Percentiles rank a stretch among this genome's conserved stretches.
phyloP scores from a whole-genome alignment of 30 jellyfish, hydroid and myxozoan species.

The Chrysaora quinquecirrha region DNA sequence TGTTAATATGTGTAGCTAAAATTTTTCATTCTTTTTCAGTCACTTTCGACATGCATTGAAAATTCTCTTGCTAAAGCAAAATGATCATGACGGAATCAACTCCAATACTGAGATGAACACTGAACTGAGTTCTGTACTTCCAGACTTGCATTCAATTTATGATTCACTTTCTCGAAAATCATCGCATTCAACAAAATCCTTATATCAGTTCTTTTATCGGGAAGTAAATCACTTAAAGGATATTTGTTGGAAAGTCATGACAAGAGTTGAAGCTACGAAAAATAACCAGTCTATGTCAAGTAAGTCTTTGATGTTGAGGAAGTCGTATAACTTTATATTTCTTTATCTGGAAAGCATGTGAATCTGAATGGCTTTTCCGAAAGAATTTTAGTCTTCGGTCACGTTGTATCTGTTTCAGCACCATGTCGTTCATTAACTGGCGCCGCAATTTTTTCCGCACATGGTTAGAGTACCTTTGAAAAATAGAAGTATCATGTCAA shows the following conservation, averaged over 20 bases:
- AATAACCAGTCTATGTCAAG: too few relatives aligned
- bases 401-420: too few relatives aligned
- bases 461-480: too few relatives aligned
- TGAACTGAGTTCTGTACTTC: background rate
- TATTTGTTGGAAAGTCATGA: background rate
- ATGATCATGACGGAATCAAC: background rate
- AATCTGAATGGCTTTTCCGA: too few relatives aligned
- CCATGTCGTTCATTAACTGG: too few relatives aligned
- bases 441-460: too few relatives aligned
- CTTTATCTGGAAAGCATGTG: too few relatives aligned
- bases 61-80: background rate
- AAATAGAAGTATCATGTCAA: too few relatives aligned
- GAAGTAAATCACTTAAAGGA: slow-evolving; percentile 25
- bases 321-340: too few relatives aligned
- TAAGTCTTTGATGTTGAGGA: too few relatives aligned
- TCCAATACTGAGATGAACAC: background rate
- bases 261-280: background rate
- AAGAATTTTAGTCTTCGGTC: too few relatives aligned
- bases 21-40: background rate
- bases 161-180: slow-evolving; percentile 41
- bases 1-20: too few relatives aligned
- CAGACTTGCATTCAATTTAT: background rate
- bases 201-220: slow-evolving; percentile 50
- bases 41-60: background rate
- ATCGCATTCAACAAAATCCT: slow-evolving; percentile 29